These are phyloP conservation scores for Chrysina gloriosa DNA, from an alignment of 2,888 invertebrate genomes.

Conservation along the genomic window DNA sequence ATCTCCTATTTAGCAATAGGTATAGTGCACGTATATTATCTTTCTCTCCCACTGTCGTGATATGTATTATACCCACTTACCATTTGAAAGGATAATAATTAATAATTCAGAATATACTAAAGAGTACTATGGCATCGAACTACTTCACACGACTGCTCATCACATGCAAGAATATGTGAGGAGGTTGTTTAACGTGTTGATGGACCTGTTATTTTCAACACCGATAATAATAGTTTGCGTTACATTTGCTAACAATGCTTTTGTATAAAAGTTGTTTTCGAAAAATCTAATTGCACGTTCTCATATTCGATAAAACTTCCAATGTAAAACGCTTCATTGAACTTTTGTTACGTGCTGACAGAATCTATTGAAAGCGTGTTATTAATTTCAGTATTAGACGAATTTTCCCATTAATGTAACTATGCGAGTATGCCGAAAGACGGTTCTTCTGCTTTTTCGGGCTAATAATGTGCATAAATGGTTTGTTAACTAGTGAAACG, in stretches of 20 bases:
- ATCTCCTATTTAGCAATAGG: neutral
- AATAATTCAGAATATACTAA: conserved; percentile 25
- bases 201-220: conserved; percentile 26
- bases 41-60: neutral
- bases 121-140: conserved; percentile 16
- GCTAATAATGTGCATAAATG: conserved; percentile 14
- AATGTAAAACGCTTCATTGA: conserved; percentile 30
- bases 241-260: conserved; percentile 36
- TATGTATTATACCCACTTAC: neutral
- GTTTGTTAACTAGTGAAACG: conserved; percentile 7
- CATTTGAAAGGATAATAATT: conserved; percentile 31
- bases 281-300: conserved; percentile 36
- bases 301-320: conserved; percentile 27
- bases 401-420: conserved; percentile 27
- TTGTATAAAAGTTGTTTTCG: conserved; percentile 33
- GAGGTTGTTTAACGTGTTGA: conserved; percentile 32
- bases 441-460: conserved; percentile 11
- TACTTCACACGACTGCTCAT: conserved; percentile 31
- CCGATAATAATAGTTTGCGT: conserved; percentile 33
- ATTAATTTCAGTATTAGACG: conserved; percentile 33
- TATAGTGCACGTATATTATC: neutral
- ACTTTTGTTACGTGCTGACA: conserved; percentile 32
- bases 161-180: conserved; percentile 16
- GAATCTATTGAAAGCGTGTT: conserved; percentile 23
- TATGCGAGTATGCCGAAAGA: neutral